phyloP scores from a whole-genome alignment of 2,113 vertebrate genomes.

The Dipodomys stephensi region DNA sequence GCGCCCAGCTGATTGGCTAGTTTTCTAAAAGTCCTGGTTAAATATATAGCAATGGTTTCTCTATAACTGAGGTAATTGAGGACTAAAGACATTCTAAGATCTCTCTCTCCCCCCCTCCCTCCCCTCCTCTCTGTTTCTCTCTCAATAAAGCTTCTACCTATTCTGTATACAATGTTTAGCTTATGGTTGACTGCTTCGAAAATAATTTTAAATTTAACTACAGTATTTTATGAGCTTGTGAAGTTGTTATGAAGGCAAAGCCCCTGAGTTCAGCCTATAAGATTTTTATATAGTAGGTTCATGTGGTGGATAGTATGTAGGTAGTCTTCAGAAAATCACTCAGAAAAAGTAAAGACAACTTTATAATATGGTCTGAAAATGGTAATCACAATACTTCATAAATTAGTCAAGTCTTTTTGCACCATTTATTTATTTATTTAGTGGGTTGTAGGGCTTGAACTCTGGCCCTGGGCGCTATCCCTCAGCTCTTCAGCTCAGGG shows the following conservation, averaged over 20 bases:
- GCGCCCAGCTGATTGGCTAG: no score
- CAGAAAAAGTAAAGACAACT: background rate
- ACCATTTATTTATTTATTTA: no score
- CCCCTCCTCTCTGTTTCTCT: no score
- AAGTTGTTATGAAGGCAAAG: constrained; percentile 4
- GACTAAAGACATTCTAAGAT: background rate
- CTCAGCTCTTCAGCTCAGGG: no score
- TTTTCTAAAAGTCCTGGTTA: background rate
- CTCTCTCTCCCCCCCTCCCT: no score
- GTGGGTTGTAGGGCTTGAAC: no score
- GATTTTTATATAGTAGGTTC: background rate
- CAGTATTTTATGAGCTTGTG: background rate
- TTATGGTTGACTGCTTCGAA: background rate
- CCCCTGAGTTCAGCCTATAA: background rate
- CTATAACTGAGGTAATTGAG: background rate
- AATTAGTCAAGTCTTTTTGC: background rate
- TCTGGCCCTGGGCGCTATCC: no score
- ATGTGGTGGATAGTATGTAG: background rate
- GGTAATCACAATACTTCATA: background rate
- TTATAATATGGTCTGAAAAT: background rate
- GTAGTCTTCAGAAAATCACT: background rate
- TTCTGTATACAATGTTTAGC: background rate
- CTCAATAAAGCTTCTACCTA: background rate
- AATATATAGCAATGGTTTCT: background rate
- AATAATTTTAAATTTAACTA: background rate